Base-by-base conservation (phyloP, 1,140 invertebrate species). In the Sweltsa coloradensis region DNA sequence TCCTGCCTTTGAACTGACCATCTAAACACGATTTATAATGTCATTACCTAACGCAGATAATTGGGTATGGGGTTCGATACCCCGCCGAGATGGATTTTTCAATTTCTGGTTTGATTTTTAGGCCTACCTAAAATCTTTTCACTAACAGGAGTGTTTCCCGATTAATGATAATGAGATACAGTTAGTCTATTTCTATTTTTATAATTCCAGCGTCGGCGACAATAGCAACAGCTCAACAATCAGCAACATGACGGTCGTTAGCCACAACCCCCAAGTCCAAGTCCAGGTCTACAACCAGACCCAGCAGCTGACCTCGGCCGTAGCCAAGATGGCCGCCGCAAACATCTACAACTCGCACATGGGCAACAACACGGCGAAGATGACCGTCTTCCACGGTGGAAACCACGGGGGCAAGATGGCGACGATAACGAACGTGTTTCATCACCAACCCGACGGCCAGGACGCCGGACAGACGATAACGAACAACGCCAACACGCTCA, bases 401-500 rank as follows among this genome's bases (percentile, higher is more conserved):
- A 40, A 18, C 7, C 14, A 31, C 13, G 18, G 7, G n/a, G 42
- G 42, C 4, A 44, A 44, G 26, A 29, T 44, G 42, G 22, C 42
- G 13, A 27, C 26, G 2, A 42, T 42, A 18, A 19, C 16, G 14
- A 47, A 47, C 22, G 31, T 47, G 6, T 47, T 47, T n/a, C 46
- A 47, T 19, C 23, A 47, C 36, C 34, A 47, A 16, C 36, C 25
- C 9, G 37, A 34, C 6, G 22, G 31, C 22, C 36, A 41, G 23
- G 46, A 47, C 18, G 26, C 36, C 0, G 42, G 29, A 1, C 19
- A 25, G 6, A 26, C 19, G 36, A 23, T 14, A 5, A 27, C 46
- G 5, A 36, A 41, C 16, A 36, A 24, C 13, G 24, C 14, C 18
- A 44, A 44, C 26, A 26, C 42, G 4, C 36, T 47, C 0, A 27